Evolutionary conservation across 2,113 vertebrate genomes (phyloP).

Genomic region (Arizona elegans): DNA sequence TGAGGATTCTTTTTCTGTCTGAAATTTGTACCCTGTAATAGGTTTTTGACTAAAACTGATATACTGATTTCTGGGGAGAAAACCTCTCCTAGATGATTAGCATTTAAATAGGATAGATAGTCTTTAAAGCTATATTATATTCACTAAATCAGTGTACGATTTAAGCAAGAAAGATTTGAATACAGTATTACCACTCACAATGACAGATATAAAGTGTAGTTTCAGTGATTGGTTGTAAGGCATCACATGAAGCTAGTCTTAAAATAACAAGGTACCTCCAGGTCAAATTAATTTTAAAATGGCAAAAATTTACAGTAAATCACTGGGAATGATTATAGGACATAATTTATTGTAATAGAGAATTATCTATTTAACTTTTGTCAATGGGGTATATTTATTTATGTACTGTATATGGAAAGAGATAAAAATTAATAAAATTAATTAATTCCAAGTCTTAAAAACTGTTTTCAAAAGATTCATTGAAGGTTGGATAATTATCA

Average conservation of each 20-base stretch:
- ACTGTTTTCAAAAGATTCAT: not conserved
- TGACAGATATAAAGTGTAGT: constrained; percentile 17
- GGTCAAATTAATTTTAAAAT: not conserved
- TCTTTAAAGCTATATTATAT: constrained; percentile 19
- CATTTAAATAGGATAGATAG: constrained; percentile 34
- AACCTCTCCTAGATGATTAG: constrained; percentile 12
- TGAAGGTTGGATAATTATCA: not conserved
- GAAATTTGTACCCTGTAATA: constrained; percentile 9
- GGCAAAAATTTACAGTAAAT: constrained; percentile 2
- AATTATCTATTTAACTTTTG: not conserved
- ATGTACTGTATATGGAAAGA: not conserved
- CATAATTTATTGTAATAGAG: not conserved
- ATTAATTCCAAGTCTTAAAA: not conserved
- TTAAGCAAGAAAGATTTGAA: constrained; percentile 26
- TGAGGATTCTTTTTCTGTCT: not conserved
- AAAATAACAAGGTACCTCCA: constrained; percentile 6
- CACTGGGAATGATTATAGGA: not conserved
- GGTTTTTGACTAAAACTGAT: constrained; percentile 9
- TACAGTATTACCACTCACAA: constrained; percentile 14
- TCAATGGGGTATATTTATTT: not conserved
- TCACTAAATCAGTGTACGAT: constrained; percentile 8
- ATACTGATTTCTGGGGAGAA: constrained; percentile 18
- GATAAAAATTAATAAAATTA: not conserved
- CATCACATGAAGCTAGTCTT: not conserved
- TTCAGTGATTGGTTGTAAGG: not conserved